phyloP scores from a whole-genome alignment of 92 coral and sea anemone genomes.

The Siderastrea siderea region DNA sequence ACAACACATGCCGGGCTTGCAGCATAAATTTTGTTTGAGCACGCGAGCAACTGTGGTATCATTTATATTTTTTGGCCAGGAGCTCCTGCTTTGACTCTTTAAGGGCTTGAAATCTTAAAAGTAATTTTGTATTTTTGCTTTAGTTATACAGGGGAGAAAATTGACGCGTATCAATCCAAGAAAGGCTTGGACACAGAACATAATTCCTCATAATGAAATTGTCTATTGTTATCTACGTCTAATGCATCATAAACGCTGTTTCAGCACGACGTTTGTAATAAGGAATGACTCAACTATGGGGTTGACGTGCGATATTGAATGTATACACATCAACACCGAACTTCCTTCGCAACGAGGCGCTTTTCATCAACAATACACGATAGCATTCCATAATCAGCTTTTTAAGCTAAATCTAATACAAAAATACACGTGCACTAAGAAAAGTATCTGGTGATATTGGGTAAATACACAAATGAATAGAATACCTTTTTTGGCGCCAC shows the following conservation, averaged over 20 bases:
- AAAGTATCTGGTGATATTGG: not conserved
- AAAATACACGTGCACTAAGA: not conserved
- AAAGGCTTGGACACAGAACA: no score
- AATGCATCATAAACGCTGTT: no score
- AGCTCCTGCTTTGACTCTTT: not conserved
- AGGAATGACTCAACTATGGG: no score
- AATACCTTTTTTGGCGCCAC: constrained; percentile 6
- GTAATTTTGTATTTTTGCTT: no score
- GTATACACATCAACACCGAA: not conserved
- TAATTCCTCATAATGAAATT: no score
- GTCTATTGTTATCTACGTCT: no score
- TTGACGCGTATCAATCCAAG: no score
- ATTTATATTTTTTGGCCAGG: not conserved
- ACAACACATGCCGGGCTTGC: not conserved
- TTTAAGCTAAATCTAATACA: constrained; percentile 1
- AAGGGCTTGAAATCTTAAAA: no score
- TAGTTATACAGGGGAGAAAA: no score
- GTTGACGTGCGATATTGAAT: no score
- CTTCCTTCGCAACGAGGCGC: not conserved
- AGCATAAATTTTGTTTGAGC: not conserved
- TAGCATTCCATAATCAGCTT: not conserved
- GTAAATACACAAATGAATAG: not conserved
- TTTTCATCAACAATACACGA: not conserved
- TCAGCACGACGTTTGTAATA: no score
- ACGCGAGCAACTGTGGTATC: not conserved